phyloP scores from a whole-genome alignment of 2,888 invertebrate species.

The Amphimallon solstitiale region DNA sequence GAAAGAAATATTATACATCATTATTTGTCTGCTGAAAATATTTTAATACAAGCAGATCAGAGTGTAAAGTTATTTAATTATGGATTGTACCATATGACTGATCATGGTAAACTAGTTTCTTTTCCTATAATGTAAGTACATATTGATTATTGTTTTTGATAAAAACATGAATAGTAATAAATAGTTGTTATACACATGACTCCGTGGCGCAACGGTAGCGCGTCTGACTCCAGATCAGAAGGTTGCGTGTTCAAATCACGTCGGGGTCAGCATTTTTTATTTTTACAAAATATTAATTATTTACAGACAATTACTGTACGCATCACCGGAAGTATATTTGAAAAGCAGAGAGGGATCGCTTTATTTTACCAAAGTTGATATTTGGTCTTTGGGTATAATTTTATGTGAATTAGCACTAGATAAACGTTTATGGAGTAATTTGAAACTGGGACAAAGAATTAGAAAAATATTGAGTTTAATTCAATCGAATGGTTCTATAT shows the following conservation, averaged over 20 bases:
- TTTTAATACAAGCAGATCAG: constrained; percentile 77
- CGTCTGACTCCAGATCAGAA: constrained; percentile 99
- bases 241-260: constrained; percentile 98
- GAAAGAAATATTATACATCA: constrained; percentile 78
- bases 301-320: constrained; percentile 78
- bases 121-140: constrained; percentile 84
- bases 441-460: constrained; percentile 79
- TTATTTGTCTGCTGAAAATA: constrained; percentile 84
- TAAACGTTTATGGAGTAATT: constrained; percentile 75
- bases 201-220: constrained; percentile 98
- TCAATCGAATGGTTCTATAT: constrained; percentile 69
- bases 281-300: constrained; percentile 11
- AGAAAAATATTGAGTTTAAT: constrained; percentile 79
- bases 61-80: constrained; percentile 90
- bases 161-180: background rate
- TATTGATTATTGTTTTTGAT: background rate
- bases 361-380: constrained; percentile 79
- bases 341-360: constrained; percentile 65
- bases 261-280: constrained; percentile 77
- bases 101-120: constrained; percentile 83
- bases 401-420: constrained; percentile 81
- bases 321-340: constrained; percentile 84
- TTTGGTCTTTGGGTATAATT: constrained; percentile 95
- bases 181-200: constrained; percentile 62
- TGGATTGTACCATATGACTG: constrained; percentile 94